Evolutionary conservation across 2,113 vertebrate genomes (phyloP).

Genomic region (Aphyosemion australe): DNA sequence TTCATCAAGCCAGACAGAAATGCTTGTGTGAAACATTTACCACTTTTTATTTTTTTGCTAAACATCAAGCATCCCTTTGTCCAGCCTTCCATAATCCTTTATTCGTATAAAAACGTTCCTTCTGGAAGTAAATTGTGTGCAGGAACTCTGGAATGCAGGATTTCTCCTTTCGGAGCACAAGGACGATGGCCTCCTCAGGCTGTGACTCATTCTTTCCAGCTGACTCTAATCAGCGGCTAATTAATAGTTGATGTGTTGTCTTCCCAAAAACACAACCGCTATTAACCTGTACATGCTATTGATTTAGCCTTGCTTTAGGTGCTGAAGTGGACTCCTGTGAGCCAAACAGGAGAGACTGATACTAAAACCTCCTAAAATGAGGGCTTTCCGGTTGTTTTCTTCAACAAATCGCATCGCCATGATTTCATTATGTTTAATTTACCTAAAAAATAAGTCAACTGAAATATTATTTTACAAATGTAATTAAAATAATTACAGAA

Average conservation of each 20-base stretch:
- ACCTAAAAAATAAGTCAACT: too few species aligned
- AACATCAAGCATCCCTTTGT: background rate
- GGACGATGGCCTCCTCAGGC: slow-evolving; percentile 82
- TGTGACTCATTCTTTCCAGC: slow-evolving; percentile 86
- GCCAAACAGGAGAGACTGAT: background rate
- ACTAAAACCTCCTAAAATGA: too few species aligned
- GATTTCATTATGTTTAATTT: too few species aligned
- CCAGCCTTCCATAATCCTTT: background rate
- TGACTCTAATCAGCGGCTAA: slow-evolving; percentile 90
- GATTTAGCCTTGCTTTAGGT: slow-evolving; percentile 72
- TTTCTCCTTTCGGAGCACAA: slow-evolving; percentile 81
- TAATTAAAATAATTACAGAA: too few species aligned
- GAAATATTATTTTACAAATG: too few species aligned
- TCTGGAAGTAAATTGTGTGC: background rate
- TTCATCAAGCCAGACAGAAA: slow-evolving; percentile 27
- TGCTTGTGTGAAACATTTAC: slow-evolving; percentile 1
- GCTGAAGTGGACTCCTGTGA: slow-evolving; percentile 31
- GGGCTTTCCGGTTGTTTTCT: too few species aligned
- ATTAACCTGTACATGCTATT: slow-evolving; percentile 82
- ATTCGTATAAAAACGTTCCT: background rate
- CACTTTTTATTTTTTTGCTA: slow-evolving; percentile 9
- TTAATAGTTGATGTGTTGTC: slow-evolving; percentile 88
- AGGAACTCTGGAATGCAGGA: slow-evolving; percentile 48
- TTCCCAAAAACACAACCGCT: slow-evolving; percentile 80
- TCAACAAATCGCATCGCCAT: too few species aligned